These are phyloP conservation scores for Incurvaria masculella DNA, from an alignment of 2,888 invertebrate genomes.

Conservation along the genomic window DNA sequence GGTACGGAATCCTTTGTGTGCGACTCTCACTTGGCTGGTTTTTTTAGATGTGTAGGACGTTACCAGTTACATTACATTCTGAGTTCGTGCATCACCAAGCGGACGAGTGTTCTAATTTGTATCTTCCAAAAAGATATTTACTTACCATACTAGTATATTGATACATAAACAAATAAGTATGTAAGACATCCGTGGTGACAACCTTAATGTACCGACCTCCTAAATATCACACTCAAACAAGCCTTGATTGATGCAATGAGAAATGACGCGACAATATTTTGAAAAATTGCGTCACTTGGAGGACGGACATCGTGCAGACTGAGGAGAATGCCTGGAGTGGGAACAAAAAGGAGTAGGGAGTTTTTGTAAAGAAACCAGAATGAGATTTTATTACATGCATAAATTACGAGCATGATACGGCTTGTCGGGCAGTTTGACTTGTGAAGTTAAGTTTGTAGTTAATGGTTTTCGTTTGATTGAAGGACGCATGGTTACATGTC, in stretches of 20 bases:
- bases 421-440: not conserved
- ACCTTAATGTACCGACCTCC: too few relatives aligned
- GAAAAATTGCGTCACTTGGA: slow-evolving; percentile 37
- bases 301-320: not conserved
- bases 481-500: not conserved
- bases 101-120: too few relatives aligned
- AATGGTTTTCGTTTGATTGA: not conserved
- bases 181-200: too few relatives aligned
- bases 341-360: not conserved
- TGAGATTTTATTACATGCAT: slow-evolving; percentile 50
- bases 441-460: not conserved
- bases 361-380: slow-evolving; percentile 32
- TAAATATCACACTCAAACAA: not conserved
- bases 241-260: slow-evolving; percentile 52
- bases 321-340: too few relatives aligned
- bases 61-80: too few relatives aligned
- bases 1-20: too few relatives aligned
- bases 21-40: too few relatives aligned
- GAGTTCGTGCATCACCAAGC: too few relatives aligned
- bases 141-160: too few relatives aligned
- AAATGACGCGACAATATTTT: slow-evolving; percentile 54
- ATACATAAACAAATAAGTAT: too few relatives aligned
- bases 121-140: too few relatives aligned
- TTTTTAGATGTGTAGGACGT: too few relatives aligned
- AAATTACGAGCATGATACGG: slow-evolving; percentile 31